Evolutionary conservation across 2,797 vertebrate genomes (phyloP), one percentile per base, ranked within the genome.

Genomic region (Allobates femoralis): DNA sequence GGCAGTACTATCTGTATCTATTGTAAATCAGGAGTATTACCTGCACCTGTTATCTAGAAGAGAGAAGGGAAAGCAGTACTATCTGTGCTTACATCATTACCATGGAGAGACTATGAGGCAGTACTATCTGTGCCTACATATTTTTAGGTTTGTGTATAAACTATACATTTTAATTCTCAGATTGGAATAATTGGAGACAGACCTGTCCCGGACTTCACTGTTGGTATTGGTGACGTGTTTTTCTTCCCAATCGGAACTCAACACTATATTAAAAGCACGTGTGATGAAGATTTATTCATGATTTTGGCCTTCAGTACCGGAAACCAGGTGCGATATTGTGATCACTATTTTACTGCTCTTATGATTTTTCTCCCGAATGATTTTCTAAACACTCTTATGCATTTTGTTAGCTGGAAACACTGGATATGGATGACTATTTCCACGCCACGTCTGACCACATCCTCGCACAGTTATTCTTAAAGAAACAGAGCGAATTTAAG

Each of bases 201-300:
- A 3, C 78, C 71, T 32, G 86, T 84, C 0, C 1, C 83, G 3
- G 90, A 86, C 73, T 95, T 94, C 87, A 62, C 89, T 15, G 84
- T 93, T 7, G 89, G 84, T 3, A 56, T 91, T 8, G 92, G 92
- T 34, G 93, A 95, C 67, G 92, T 94, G 32, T 46, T 93, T 0
- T 94, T 94, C 85, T 94, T 93, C 85, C 93, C 94, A 0, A 37
- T 87, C 6, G 93, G 94, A 67, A 91, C 90, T 7, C 93, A 94
- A 46, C 93, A 94, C 81, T 94, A 92, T 0, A 56, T 94, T 64
- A 92, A 92, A 81, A 94, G 90, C 41, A 5, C 88, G 0, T 93
- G 93, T 0, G 88, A 90, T 0, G 93, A 94, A 34, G 92, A 94
- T 66, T 83, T 94, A 62, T 2, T 93, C 21, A 76, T 93, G 62